These are phyloP conservation scores for Octonoba sinensis DNA, from an alignment of 2,888 invertebrate species.

Conservation along the genomic window DNA sequence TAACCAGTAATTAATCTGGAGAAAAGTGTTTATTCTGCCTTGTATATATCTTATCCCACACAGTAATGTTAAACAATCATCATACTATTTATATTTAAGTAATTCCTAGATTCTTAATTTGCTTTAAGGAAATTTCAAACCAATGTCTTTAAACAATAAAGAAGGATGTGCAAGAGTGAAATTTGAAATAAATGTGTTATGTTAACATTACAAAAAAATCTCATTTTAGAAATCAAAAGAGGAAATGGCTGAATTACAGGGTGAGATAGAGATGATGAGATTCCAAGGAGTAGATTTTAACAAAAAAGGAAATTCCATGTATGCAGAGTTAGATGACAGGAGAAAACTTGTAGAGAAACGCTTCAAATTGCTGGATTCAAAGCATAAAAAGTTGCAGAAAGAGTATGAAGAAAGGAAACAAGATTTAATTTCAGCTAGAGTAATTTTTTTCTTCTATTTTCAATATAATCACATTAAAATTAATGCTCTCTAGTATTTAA, in stretches of 20 bases:
- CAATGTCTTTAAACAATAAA: too few relatives aligned
- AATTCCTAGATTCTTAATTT: not conserved
- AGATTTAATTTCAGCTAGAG: slow-evolving; percentile 26
- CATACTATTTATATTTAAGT: not conserved
- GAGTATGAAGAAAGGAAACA: slow-evolving; percentile 30
- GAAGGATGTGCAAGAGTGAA: too few relatives aligned
- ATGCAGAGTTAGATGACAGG: slow-evolving; percentile 55
- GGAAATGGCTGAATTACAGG: slow-evolving; percentile 27
- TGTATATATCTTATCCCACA: too few relatives aligned
- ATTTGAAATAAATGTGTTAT: too few relatives aligned
- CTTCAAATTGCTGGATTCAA: slow-evolving; percentile 19
- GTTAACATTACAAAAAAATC: too few relatives aligned
- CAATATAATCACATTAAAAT: too few relatives aligned
- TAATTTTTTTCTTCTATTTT: not conserved
- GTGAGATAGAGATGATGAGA: slow-evolving; percentile 47
- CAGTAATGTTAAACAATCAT: too few relatives aligned
- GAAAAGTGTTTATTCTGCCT: too few relatives aligned
- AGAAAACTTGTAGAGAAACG: slow-evolving; percentile 43
- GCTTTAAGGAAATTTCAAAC: too few relatives aligned
- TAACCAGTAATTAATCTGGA: too few relatives aligned
- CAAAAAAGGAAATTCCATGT: slow-evolving; percentile 51
- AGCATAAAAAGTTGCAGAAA: slow-evolving; percentile 21
- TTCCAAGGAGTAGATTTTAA: slow-evolving; percentile 47
- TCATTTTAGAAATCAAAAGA: slow-evolving; percentile 38
- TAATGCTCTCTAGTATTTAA: too few relatives aligned